phyloP scores from a whole-genome alignment of 2,797 vertebrate species.

The Cirrhinus mrigala region DNA sequence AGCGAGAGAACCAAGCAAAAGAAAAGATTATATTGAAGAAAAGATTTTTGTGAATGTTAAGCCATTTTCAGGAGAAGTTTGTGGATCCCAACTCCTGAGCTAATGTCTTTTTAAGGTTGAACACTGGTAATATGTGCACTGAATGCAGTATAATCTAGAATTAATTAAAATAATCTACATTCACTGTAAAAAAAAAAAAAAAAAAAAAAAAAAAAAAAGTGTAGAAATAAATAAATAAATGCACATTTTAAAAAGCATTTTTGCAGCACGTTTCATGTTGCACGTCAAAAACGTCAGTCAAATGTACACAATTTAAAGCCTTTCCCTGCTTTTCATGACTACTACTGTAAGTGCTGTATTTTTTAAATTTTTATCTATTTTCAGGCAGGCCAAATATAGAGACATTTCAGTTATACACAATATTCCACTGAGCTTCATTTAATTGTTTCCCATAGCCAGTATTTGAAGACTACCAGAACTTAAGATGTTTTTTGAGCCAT shows the following conservation, averaged over 20 bases:
- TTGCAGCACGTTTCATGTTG: too few species aligned
- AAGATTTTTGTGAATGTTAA: background rate
- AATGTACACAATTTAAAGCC: too few species aligned
- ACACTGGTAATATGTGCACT: background rate
- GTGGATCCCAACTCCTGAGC: background rate
- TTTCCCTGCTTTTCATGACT: too few species aligned
- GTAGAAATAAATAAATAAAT: too few species aligned
- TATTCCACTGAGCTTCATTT: background rate
- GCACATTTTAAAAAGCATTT: too few species aligned
- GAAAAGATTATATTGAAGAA: background rate
- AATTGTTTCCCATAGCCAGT: background rate
- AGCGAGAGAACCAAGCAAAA: slow-evolving; percentile 9
- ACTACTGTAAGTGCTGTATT: too few species aligned
- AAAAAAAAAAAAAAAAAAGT: background rate
- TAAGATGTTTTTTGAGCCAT: background rate
- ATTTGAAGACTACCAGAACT: background rate
- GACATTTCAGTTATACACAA: background rate
- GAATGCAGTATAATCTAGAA: background rate
- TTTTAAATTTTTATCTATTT: background rate
- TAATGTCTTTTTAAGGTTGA: background rate
- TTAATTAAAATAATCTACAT: too few species aligned
- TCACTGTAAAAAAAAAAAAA: background rate
- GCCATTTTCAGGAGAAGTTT: background rate
- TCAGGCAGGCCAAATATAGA: background rate
- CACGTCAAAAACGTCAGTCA: too few species aligned